A percentile compares a stretch with the other conserved stretches of the same genome.
Evolutionary conservation across 2,888 invertebrate genomes (phyloP).

Genomic region (Dromius quadrimaculatus): DNA sequence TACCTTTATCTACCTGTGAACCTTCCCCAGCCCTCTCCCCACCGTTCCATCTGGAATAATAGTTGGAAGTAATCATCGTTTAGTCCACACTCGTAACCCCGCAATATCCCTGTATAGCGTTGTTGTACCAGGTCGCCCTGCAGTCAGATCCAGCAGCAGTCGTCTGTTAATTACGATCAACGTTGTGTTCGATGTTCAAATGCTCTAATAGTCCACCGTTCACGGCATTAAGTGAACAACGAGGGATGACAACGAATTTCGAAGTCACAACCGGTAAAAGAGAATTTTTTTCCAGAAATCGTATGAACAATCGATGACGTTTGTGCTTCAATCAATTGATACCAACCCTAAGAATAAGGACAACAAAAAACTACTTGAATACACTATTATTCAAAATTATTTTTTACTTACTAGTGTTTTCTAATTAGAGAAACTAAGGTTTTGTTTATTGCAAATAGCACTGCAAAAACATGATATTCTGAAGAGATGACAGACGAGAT

Average conservation of each 20-base stretch:
- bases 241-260: neutral
- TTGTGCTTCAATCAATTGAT: no score
- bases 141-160: constrained; percentile 12
- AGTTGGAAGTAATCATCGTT: constrained; percentile 8
- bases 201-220: neutral
- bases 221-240: neutral
- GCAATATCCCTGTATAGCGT: constrained; percentile 18
- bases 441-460: no score
- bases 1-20: neutral
- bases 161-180: constrained; percentile 20
- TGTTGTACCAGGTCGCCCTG: neutral
- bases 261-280: no score
- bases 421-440: no score
- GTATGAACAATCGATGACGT: no score
- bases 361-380: no score
- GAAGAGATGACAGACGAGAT: no score
- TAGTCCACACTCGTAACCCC: constrained; percentile 7
- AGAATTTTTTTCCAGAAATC: no score
- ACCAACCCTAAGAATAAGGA: no score
- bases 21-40: neutral
- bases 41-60: neutral
- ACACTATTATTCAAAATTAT: no score
- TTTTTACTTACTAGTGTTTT: no score
- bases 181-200: neutral
- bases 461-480: no score